Base-by-base conservation (phyloP, 2,113 vertebrate species). In the Cololabis saira region DNA sequence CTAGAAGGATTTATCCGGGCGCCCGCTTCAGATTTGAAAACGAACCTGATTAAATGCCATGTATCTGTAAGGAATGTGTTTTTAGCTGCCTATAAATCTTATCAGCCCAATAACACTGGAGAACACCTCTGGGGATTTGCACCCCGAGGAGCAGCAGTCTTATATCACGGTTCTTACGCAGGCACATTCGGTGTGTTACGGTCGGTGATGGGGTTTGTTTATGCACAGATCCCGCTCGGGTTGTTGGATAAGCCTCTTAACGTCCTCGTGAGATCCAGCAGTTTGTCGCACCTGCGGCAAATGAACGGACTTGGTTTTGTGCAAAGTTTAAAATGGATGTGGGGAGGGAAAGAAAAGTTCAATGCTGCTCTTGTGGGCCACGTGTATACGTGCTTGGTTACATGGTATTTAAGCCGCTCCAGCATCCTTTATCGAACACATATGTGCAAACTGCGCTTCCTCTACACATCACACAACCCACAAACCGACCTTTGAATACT, bases 261-360 rank as follows among this genome's bases (percentile, higher is more conserved):
- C 22, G 64, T 67, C 56, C 77, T 83, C 80, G 1, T 21, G 70
- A 82, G 76, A 61, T 48, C 69, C n/a, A 30, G 54, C 60, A 53
- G 58, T 3, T 21, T 52, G 19, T 54, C 48, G 42, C 56, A 63
- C 68, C 72, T 65, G 71, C 40, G 27, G 52, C 0, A 6, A 57
- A 57, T 27, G 16, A 30, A 22, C 54, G 19, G n/a, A 53, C 27
- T 19, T 9, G 2, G 37, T 45, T 44, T 33, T 40, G 45, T 58
- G 21, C 18, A 22, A 22, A 19, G 5, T 5, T 42, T 22, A 16
- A 18, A 37, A 55, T 37, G 6, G 33, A 9, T 37, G 33, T 9
- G 33, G 33, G 10, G 33, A 37, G 6, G 10, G 10, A 37, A 37
- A 37, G 10, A 37, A 37, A 37, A 37, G 24, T n/a, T n/a, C n/a